These are phyloP conservation scores for Polyergus mexicanus DNA, from an alignment of 1,140 invertebrate species.

Conservation along the genomic window DNA sequence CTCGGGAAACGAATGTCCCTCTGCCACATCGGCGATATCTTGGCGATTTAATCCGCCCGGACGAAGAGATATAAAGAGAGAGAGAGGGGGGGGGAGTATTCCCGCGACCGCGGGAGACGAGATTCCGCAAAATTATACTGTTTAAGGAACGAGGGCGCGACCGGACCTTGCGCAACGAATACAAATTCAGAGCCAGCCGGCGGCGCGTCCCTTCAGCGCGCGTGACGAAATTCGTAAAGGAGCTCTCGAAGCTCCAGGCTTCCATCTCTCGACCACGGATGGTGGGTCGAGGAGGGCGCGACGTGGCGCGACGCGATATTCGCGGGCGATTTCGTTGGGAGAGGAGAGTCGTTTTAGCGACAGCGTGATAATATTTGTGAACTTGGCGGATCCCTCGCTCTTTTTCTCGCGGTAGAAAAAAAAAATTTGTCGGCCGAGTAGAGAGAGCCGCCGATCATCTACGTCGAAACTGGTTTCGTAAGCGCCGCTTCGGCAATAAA, in stretches of 20 bases:
- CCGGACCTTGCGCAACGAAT: conserved; percentile 75
- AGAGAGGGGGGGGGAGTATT: background rate
- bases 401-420: conserved; percentile 25
- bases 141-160: conserved; percentile 72
- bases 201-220: conserved; percentile 67
- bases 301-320: conserved; percentile 20
- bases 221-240: conserved; percentile 71
- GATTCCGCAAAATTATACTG: conserved; percentile 71
- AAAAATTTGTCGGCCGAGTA: conserved; percentile 42
- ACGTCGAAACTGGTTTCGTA: conserved; percentile 62
- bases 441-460: conserved; percentile 39
- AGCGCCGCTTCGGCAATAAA: conserved; percentile 59
- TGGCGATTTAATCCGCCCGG: conserved; percentile 34
- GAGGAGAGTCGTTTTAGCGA: conserved; percentile 33
- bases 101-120: conserved; percentile 40
- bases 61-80: background rate
- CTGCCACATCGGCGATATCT: background rate
- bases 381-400: background rate
- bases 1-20: background rate
- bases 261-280: background rate
- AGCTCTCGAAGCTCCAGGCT: conserved; percentile 39
- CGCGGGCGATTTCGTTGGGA: conserved; percentile 51
- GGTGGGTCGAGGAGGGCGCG: background rate
- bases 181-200: conserved; percentile 69
- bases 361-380: conserved; percentile 67